phyloP scores from a whole-genome alignment of 2,113 vertebrate species.

The Oenanthe oenanthe region DNA sequence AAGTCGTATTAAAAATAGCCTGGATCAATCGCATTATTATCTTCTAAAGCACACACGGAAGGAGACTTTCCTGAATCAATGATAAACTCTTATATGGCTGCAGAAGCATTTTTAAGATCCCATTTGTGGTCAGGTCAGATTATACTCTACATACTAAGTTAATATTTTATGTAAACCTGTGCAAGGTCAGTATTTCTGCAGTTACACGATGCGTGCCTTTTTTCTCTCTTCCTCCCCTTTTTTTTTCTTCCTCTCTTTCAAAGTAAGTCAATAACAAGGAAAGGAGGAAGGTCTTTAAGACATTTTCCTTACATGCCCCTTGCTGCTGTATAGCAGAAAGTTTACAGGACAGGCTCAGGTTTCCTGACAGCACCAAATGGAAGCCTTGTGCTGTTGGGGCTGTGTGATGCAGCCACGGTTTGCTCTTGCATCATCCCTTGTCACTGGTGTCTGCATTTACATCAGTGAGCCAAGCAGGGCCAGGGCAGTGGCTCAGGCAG shows the following conservation, averaged over 20 bases:
- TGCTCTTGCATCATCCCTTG: not conserved
- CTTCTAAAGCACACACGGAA: not conserved
- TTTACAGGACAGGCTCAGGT: not conserved
- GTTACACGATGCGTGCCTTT: not conserved
- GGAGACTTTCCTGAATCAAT: not conserved
- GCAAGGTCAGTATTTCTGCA: slow-evolving; percentile 3
- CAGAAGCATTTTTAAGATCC: not conserved
- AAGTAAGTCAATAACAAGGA: not conserved
- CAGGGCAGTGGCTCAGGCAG: not conserved
- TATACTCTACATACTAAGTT: not conserved
- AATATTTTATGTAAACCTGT: not conserved
- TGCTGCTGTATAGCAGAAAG: not conserved
- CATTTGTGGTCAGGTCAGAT: not conserved
- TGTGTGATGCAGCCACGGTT: not conserved
- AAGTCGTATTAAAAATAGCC: not conserved
- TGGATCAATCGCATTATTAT: not conserved
- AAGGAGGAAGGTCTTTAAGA: not conserved
- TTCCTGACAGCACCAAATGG: not conserved
- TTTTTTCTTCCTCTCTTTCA: not conserved
- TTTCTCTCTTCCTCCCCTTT: not conserved
- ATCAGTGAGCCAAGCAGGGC: not conserved
- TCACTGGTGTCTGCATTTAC: not conserved
- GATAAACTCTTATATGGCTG: not conserved
- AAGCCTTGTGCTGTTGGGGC: not conserved
- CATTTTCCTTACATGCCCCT: not conserved